Conservation (phyloP, 2,797 vertebrate species). For the Leptodactylus fallax region DNA sequence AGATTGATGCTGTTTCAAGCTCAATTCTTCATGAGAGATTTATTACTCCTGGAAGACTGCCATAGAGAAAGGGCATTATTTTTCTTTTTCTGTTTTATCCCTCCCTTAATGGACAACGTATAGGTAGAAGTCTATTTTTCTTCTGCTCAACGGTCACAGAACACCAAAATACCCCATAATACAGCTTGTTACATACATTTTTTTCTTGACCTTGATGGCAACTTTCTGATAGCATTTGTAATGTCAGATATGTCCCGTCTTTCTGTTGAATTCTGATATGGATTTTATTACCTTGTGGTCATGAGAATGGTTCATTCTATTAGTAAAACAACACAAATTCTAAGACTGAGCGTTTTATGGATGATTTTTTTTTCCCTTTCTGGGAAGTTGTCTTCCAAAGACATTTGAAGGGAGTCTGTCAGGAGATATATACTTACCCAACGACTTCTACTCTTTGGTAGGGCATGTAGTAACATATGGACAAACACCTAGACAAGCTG, state of each 20-base stretch:
- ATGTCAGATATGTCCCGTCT: background rate
- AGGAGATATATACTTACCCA: too few relatives aligned
- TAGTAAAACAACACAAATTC: background rate
- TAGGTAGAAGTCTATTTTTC: constrained; percentile 35
- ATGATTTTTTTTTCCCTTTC: background rate
- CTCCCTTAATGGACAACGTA: constrained; percentile 46
- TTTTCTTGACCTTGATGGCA: constrained; percentile 19
- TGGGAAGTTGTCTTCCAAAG: background rate
- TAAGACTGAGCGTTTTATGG: too few relatives aligned
- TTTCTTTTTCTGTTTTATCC: constrained; percentile 51
- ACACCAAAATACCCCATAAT: background rate
- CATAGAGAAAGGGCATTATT: constrained; percentile 56
- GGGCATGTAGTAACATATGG: too few relatives aligned
- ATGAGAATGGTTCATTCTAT: background rate
- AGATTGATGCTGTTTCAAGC: constrained; percentile 62
- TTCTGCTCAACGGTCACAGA: constrained; percentile 11
- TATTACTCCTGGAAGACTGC: constrained; percentile 56
- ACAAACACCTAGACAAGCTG: too few relatives aligned
- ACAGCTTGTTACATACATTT: background rate
- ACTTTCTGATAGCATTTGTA: background rate
- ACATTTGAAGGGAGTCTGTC: too few relatives aligned
- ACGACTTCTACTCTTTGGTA: too few relatives aligned
- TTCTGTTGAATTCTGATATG: background rate
- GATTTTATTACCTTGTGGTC: background rate
- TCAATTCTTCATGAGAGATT: constrained; percentile 62